These are phyloP conservation scores for Chymomyza costata DNA, from an alignment of 1,140 invertebrate species.

Conservation along the genomic window DNA sequence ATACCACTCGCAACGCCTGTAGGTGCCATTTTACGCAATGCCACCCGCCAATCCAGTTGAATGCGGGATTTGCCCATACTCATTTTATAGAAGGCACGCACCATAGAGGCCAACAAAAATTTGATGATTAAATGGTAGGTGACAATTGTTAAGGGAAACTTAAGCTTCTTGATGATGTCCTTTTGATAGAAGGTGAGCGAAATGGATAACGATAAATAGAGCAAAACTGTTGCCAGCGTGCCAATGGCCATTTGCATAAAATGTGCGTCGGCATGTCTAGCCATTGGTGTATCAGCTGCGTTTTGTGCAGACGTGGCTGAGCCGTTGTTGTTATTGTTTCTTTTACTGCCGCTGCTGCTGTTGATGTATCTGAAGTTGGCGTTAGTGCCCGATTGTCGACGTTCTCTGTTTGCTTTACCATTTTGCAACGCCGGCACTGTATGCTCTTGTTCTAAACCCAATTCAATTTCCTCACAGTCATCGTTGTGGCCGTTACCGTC, in stretches of 20 bases:
- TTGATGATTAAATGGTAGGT: conserved; percentile 90
- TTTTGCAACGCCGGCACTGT: conserved; percentile 14
- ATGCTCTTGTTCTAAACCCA: conserved; percentile 27
- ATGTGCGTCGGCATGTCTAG: conserved; percentile 30
- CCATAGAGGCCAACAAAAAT: conserved; percentile 83
- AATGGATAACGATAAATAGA: conserved; percentile 94
- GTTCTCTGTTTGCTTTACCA: conserved; percentile 3
- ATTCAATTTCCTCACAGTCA: conserved; percentile 58
- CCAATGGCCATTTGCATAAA: conserved; percentile 72
- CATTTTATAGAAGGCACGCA: conserved; percentile 80
- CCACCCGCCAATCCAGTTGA: conserved; percentile 80
- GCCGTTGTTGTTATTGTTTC: conserved; percentile 2
- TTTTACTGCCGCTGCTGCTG: conserved; percentile 13
- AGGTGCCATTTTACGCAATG: conserved; percentile 80
- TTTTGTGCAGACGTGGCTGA: conserved; percentile 33
- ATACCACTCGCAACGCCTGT: conserved; percentile 94
- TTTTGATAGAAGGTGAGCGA: conserved; percentile 97
- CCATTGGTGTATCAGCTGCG: conserved; percentile 19
- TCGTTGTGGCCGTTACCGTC: conserved; percentile 35
- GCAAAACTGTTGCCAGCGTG: conserved; percentile 79
- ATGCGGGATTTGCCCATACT: conserved; percentile 80
- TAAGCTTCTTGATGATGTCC: conserved; percentile 84
- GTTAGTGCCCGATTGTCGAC: conserved; percentile 18
- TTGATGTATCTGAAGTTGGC: conserved; percentile 50
- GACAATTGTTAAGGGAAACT: conserved; percentile 89